Conservation (phyloP, 2,113 vertebrate genomes). For the Stigmatopora nigra region DNA sequence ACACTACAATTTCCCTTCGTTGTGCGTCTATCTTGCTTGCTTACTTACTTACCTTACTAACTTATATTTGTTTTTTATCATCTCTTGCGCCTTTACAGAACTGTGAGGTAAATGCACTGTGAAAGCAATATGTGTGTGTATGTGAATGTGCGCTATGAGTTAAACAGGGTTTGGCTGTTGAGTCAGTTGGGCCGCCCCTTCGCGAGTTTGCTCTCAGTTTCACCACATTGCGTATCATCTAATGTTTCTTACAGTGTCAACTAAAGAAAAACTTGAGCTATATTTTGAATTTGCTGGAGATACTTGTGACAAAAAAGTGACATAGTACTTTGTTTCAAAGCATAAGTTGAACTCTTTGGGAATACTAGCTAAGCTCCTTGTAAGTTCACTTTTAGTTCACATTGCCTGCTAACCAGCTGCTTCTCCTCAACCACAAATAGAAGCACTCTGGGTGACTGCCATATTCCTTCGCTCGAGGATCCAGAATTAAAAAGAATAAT, state of each 20-base stretch:
- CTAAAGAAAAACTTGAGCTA: conserved; percentile 1
- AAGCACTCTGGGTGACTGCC: conserved; percentile 27
- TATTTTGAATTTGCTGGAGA: neutral
- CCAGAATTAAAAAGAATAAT: neutral
- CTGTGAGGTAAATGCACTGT: conserved; percentile 33
- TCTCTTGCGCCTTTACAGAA: conserved; percentile 21
- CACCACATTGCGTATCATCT: neutral
- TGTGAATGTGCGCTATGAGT: conserved; percentile 32
- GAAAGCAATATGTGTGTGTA: conserved; percentile 30
- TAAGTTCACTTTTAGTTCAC: conserved; percentile 24
- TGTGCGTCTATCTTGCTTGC: conserved; percentile 12
- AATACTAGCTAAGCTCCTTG: conserved; percentile 15
- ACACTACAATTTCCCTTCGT: conserved; percentile 18
- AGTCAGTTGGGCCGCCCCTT: conserved; percentile 16
- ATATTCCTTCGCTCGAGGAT: conserved; percentile 13
- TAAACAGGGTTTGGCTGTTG: conserved; percentile 42
- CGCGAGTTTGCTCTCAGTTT: conserved; percentile 9
- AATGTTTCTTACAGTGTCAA: conserved; percentile 17
- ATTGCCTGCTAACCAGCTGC: conserved; percentile 36
- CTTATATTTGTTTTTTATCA: neutral
- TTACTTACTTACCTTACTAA: conserved; percentile 7
- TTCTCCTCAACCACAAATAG: conserved; percentile 34
- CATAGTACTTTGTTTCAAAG: neutral
- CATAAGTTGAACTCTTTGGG: neutral
- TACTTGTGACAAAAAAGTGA: neutral